A percentile compares a stretch with the other conserved stretches of the same genome.
Conservation (phyloP, 2,888 invertebrate species). For the Chymomyza amoena region DNA sequence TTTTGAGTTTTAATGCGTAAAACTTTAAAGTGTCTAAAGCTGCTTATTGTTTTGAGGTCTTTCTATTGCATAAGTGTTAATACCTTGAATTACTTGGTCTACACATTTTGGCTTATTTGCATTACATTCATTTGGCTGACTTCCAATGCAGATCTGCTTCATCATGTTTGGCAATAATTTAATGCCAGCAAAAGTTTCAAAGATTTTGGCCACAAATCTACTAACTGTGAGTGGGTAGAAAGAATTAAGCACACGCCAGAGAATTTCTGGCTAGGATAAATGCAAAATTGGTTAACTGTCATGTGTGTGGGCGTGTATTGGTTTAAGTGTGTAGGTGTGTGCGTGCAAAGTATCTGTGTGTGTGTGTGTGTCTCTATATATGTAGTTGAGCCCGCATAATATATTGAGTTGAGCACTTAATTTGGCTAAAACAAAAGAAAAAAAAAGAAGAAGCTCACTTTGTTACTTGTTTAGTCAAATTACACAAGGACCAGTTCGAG, state of each 20-base stretch:
- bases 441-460: slow-evolving; percentile 4
- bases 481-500: slow-evolving; percentile 40
- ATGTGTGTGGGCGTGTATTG: slow-evolving; percentile 16
- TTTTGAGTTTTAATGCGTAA: too few relatives aligned
- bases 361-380: slow-evolving; percentile 21
- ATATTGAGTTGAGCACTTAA: slow-evolving; percentile 9
- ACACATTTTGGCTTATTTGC: not conserved
- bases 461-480: slow-evolving; percentile 45
- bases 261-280: slow-evolving; percentile 25
- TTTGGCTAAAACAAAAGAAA: not conserved
- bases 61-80: too few relatives aligned
- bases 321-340: slow-evolving; percentile 7
- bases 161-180: not conserved
- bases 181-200: slow-evolving; percentile 17
- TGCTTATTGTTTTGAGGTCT: too few relatives aligned
- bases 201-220: not conserved
- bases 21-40: too few relatives aligned
- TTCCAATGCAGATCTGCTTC: not conserved
- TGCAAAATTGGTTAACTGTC: slow-evolving; percentile 29
- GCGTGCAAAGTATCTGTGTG: slow-evolving; percentile 5
- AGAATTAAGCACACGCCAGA: not conserved
- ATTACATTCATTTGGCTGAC: not conserved
- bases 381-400: not conserved
- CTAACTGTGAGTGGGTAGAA: not conserved
- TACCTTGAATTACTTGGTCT: too few relatives aligned